These are phyloP conservation scores for Herpetotheres cachinnans DNA, from an alignment of 2,113 vertebrate species.

Conservation along the genomic window DNA sequence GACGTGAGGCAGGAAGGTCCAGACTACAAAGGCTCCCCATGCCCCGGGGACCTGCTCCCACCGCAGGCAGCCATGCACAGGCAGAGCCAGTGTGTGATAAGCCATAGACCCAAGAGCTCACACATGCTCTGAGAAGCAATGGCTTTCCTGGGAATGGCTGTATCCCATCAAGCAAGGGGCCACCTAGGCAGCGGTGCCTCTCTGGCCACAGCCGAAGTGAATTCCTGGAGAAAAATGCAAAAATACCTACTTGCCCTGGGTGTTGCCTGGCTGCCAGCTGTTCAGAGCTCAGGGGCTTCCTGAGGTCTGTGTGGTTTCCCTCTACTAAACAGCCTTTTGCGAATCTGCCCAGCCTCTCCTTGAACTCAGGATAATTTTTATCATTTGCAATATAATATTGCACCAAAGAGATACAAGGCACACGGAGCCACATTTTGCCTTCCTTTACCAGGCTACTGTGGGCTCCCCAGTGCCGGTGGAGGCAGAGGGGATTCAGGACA, in stretches of 20 bases:
- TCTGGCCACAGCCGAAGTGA: not conserved
- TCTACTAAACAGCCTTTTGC: not conserved
- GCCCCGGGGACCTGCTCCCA: accelerated
- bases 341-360: not conserved
- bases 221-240: not conserved
- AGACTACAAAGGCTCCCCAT: not conserved
- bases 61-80: accelerated
- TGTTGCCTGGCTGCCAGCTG: not conserved
- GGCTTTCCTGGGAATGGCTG: not conserved
- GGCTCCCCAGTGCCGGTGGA: not conserved
- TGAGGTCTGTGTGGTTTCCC: not conserved
- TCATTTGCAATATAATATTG: not conserved
- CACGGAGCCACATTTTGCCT: not conserved
- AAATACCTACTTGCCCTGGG: not conserved
- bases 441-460: not conserved
- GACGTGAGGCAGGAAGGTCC: not conserved
- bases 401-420: not conserved
- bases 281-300: not conserved
- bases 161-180: not conserved
- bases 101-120: not conserved
- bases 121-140: not conserved
- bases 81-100: not conserved
- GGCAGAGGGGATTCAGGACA: not conserved
- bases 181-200: not conserved
- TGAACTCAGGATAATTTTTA: not conserved